phyloP scores from a whole-genome alignment of 2,888 invertebrate species.

The Temnothorax ravouxi region DNA sequence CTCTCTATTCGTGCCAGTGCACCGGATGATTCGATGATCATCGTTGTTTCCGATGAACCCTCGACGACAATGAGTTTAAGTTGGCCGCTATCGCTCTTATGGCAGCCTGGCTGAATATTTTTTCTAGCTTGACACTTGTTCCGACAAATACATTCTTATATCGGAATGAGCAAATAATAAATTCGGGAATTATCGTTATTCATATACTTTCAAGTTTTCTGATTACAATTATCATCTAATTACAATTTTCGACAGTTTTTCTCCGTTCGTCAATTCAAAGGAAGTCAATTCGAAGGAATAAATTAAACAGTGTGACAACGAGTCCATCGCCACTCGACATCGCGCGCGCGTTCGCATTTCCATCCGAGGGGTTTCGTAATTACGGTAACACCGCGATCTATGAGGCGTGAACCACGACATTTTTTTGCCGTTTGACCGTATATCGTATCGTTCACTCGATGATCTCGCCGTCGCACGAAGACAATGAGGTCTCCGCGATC shows the following conservation, averaged over 20 bases:
- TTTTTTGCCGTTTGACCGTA: constrained; percentile 55
- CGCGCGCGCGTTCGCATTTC: constrained; percentile 47
- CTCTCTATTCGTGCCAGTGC: constrained; percentile 81
- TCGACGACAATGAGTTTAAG: constrained; percentile 36
- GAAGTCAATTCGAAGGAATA: constrained; percentile 8
- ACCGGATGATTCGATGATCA: constrained; percentile 83
- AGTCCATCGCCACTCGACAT: neutral
- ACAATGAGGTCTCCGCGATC: constrained; percentile 83
- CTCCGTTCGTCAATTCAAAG: too few relatives aligned
- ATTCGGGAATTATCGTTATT: neutral
- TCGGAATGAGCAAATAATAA: neutral
- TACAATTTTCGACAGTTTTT: neutral
- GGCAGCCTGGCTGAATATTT: neutral
- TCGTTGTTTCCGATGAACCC: constrained; percentile 65
- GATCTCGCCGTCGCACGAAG: constrained; percentile 69
- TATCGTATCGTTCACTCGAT: constrained; percentile 61
- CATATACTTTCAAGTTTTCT: neutral
- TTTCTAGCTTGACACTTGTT: neutral
- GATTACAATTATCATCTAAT: neutral
- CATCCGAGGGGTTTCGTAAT: constrained; percentile 59
- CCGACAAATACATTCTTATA: neutral
- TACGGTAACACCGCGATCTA: constrained; percentile 41
- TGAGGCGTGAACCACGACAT: constrained; percentile 64
- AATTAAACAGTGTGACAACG: neutral
- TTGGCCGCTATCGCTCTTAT: constrained; percentile 35